Evolutionary conservation across 35 echinoderm and acorn worm genomes (phyloP).

Genomic region (Strongylocentrotus purpuratus): DNA sequence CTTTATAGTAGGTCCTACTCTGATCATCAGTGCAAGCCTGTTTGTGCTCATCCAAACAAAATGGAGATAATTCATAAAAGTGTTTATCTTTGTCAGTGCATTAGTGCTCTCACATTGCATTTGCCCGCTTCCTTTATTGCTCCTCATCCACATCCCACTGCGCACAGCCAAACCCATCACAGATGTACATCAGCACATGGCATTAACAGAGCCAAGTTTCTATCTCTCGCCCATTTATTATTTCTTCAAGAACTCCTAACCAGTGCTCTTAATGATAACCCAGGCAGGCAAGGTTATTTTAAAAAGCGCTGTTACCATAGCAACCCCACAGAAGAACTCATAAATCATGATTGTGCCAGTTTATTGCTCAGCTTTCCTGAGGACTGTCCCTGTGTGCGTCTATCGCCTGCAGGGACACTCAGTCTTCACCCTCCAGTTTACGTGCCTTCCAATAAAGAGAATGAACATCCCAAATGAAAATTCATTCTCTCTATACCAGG

Average conservation of each 20-base stretch:
- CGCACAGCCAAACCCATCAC: background rate
- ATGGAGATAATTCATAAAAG: slow-evolving; percentile 45
- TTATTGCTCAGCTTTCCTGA: background rate
- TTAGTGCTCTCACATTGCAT: slow-evolving; percentile 3
- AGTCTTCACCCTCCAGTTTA: background rate
- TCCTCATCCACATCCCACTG: background rate
- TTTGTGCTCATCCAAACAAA: slow-evolving; percentile 48
- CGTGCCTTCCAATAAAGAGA: background rate
- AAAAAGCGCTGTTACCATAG: background rate
- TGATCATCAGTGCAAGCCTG: background rate
- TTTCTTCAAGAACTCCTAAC: background rate
- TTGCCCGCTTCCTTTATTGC: background rate
- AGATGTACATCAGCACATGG: background rate
- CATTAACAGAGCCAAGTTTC: background rate
- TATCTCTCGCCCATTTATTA: slow-evolving; percentile 2
- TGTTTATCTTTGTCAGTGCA: slow-evolving; percentile 48
- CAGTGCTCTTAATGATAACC: background rate
- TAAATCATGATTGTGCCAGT: background rate
- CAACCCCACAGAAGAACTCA: background rate
- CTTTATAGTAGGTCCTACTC: background rate
- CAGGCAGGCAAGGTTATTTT: slow-evolving; percentile 1
- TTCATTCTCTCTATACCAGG: background rate
- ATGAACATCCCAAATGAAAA: background rate
- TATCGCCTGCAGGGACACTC: background rate
- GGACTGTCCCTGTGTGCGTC: background rate